Base-by-base conservation (phyloP, 2,888 invertebrate genomes). In the Drosophila pseudotakahashii region DNA sequence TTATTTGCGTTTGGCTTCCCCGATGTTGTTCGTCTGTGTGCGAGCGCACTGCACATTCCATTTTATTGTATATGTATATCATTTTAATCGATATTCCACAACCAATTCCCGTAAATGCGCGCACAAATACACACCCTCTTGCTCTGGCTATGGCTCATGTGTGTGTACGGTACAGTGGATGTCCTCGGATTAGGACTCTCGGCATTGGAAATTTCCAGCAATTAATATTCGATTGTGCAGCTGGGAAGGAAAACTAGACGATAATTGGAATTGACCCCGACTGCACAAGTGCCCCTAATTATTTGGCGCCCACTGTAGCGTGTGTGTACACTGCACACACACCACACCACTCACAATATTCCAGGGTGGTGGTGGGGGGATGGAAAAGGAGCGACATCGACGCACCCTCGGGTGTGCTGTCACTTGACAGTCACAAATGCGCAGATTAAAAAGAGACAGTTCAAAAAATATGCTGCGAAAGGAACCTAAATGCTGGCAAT, bases 1-100 rank as follows among this genome's bases (percentile, higher is more conserved):
- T 75, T 74, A 75, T 76, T 71, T 59, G 57, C 57, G 63, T 55
- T 75, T 41, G 76, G 47, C 53, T 68, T 60, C 47, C 57, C 62
- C 64, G 51, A 60, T 59, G 69, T 53, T 67, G 58, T 52, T 53
- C 51, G 55, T 42, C 59, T 58, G 74, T 53, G 66, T 44, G 59
- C 42, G 45, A 52, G 42, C 51, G 41, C 30, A 57, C 37, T 58
- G 73, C 64, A 71, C 73, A 72, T 71, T 73, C 55, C 41, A 55
- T 73, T 73, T 68, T 62, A 73, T 75, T 71, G 68, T 76, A 66
- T 62, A 78, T 81, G 80, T 75, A 78, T 81, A 81, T 75, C 74
- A 88, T 86, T 90, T 88, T 84, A 90, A 91, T 91, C 90, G 91
- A 91, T 91, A 91, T 91, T 91, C 88, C 90, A 84, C 88, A 88